Percentiles rank a stretch among this genome's conserved stretches.
These are phyloP conservation scores for Prunella strophiata DNA, from an alignment of 2,797 vertebrate genomes.

Conservation along the genomic window DNA sequence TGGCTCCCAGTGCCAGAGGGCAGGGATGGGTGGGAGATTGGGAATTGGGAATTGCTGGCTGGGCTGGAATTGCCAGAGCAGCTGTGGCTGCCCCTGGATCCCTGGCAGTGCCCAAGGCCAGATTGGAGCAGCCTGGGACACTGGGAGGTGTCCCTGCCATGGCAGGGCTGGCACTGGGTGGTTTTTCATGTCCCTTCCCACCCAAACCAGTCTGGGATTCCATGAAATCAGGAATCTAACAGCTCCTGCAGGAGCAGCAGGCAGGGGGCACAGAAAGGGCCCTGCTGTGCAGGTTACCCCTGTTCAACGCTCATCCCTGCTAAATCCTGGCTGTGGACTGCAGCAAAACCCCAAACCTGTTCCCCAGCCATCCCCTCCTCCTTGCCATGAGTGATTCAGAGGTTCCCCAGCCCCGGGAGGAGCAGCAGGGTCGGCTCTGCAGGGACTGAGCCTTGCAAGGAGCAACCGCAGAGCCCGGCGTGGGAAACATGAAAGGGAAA, in stretches of 20 bases:
- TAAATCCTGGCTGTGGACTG: background rate
- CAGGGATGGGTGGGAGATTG: too few relatives aligned
- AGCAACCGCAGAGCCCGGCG: accelerated
- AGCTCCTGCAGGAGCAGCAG: background rate
- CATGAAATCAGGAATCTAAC: background rate
- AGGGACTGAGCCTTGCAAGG: background rate
- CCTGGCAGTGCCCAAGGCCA: background rate
- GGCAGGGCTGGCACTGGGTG: background rate
- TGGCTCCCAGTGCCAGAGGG: too few relatives aligned
- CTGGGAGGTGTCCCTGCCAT: background rate
- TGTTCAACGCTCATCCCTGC: accelerated
- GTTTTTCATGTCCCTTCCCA: background rate
- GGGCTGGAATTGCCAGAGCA: background rate
- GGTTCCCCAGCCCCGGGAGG: background rate
- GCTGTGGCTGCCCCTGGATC: background rate
- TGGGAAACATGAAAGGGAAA: background rate
- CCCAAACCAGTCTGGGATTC: background rate
- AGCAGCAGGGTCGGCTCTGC: background rate
- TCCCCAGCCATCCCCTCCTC: background rate
- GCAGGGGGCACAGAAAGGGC: accelerated
- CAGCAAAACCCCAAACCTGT: accelerated
- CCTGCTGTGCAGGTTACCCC: background rate
- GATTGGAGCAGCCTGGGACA: background rate
- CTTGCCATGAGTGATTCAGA: accelerated
- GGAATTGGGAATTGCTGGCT: background rate